Conservation (phyloP, 2,797 vertebrate species). For the Alauda arvensis region DNA sequence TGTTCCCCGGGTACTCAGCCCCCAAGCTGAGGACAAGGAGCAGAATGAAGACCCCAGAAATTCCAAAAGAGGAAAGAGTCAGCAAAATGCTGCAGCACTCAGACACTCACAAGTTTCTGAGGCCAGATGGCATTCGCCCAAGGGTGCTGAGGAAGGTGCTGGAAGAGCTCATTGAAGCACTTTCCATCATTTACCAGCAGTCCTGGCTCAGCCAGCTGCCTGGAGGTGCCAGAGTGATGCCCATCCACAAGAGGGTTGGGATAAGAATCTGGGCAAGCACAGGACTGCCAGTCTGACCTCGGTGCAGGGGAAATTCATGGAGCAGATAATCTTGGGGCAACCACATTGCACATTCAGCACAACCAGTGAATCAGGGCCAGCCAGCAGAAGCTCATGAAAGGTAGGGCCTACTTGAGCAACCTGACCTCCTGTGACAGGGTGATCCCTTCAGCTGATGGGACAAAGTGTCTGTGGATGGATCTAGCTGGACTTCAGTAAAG, state of each 20-base stretch:
- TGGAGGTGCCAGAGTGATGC: background rate
- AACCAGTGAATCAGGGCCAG: background rate
- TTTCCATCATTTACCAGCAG: background rate
- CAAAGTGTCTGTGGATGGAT: background rate
- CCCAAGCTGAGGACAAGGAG: background rate
- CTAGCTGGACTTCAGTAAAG: background rate
- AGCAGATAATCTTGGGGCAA: background rate
- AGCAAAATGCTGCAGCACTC: background rate
- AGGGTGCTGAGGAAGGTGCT: background rate
- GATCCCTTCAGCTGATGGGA: background rate
- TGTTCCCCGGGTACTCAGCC: rapidly evolving
- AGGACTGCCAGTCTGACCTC: background rate
- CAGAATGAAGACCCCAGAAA: background rate
- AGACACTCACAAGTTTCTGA: background rate
- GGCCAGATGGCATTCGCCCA: rapidly evolving
- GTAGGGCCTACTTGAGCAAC: background rate
- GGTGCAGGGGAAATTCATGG: background rate
- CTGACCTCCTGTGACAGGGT: background rate
- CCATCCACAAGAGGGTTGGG: background rate
- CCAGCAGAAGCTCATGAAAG: background rate
- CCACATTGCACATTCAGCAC: background rate
- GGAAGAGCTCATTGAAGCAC: background rate
- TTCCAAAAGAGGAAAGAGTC: background rate
- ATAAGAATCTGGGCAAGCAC: background rate
- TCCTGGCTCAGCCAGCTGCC: background rate